Base-by-base conservation (phyloP, 2,113 vertebrate genomes). In the Scatophagus argus region DNA sequence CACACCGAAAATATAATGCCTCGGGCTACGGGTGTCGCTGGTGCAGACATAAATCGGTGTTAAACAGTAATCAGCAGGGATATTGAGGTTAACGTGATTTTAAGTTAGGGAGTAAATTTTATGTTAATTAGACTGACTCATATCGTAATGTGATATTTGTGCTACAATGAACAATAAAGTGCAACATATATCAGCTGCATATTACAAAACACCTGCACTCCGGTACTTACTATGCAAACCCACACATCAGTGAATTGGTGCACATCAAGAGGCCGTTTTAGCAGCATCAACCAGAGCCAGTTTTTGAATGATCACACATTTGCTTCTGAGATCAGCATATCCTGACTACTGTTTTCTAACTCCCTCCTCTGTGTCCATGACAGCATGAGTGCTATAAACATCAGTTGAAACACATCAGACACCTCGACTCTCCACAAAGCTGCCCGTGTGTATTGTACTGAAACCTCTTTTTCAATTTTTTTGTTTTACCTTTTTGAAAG, bases 31-130 rank as follows among this genome's bases (percentile, higher is more conserved):
- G n/a, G n/a, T n/a, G n/a, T n/a, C n/a, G n/a, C n/a, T n/a, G n/a
- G n/a, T n/a, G n/a, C n/a, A n/a, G n/a, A n/a, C n/a, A n/a, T n/a
- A n/a, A 77, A 51, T 32, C 23, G 14, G n/a, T 63, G 39, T 72
- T 34, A 44, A 75, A 63, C 41, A 76, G 32, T 39, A 31, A 9
- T 68, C 21, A 71, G 32, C 39, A 47, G 23, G 43, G 52, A 52
- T 41, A 21, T 43, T 70, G 2, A 64, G 13, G 16, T 56, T 46
- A 61, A 12, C 1, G 1, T 21, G 36, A 21, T 46, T 67, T 74
- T 16, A 52, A 70, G 77, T 55, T 16, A 39, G 46, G 41, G 6
- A 58, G 10, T 13, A 47, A 46, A 46, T 54, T 49, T 2, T n/a
- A 44, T 36, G 10, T 47, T 19, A 52, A 10, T 62, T 39, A 25